Evolutionary conservation across 2,888 invertebrate genomes (phyloP).

Genomic region (Rotaria socialis): DNA sequence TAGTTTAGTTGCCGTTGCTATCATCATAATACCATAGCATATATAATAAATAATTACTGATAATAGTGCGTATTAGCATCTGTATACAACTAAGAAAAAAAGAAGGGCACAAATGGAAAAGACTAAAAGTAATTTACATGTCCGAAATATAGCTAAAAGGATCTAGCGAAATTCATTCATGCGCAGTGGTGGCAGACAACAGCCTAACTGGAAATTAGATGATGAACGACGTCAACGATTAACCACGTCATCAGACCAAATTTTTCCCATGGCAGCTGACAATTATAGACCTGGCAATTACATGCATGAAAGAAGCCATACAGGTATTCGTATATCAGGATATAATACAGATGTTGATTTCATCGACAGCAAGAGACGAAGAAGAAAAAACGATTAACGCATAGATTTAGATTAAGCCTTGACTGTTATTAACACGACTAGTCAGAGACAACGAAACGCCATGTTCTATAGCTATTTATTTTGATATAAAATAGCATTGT

Average conservation of each 20-base stretch:
- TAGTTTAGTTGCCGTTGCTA: neutral
- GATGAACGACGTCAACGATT: conserved; percentile 3
- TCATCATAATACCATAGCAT: neutral
- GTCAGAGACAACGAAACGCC: neutral
- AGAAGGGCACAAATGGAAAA: neutral
- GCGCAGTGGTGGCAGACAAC: neutral
- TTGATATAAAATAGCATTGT: neutral
- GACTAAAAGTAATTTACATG: neutral
- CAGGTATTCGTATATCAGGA: neutral
- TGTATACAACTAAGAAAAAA: neutral
- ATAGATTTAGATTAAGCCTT: neutral
- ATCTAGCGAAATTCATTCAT: neutral
- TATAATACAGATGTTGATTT: neutral
- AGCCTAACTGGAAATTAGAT: neutral
- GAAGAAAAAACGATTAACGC: neutral
- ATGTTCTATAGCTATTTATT: neutral
- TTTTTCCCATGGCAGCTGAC: neutral
- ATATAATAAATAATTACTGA: neutral
- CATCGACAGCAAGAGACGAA: neutral
- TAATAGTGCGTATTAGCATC: neutral
- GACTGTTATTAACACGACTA: neutral
- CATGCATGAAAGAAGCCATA: neutral
- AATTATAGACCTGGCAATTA: neutral
- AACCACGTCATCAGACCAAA: neutral
- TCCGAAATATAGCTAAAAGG: neutral